Base-by-base conservation (phyloP, 2,888 invertebrate genomes). In the Rhodophaea formosa region DNA sequence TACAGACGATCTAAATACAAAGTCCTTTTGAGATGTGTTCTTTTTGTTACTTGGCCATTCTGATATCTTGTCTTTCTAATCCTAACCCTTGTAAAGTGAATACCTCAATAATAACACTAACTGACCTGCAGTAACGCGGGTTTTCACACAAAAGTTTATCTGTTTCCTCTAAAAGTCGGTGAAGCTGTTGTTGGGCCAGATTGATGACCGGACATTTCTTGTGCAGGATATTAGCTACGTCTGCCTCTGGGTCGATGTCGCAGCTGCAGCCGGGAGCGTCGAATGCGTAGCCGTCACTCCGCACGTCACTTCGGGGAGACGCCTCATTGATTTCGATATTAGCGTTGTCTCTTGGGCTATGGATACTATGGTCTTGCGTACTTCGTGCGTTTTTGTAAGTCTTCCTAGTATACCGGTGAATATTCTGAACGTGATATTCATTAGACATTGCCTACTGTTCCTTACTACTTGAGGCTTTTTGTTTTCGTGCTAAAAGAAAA, bases 201-300 rank as follows among this genome's bases (percentile, higher is more conserved):
- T 77, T 78, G 15, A 90, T 88, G 0, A 88, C 86, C 6, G 88
- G 85, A 56, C 86, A 87, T 70, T 91, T 91, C 62, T 84, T 88
- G 63, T 89, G 88, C 7, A 88, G 70, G 58, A 91, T 86, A 62
- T 77, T 80, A 1, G 85, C 80, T 45, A 88, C 74, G 59, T 88
- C 88, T 1, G 71, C 74, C 15, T 90, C 86, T 2, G 79, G 67
- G 42, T 86, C 85, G 45, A 77, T 47, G 12, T 81, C 81, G 57
- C 85, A 87, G 60, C 80, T 85, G 62, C 87, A 88, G 1, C 75
- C 73, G 29, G 74, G 63, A 0, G 62, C 53, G 3, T 62, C 67
- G 12, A 59, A 57, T 14, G 59, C 58, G 17, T 52, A 55, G 51
- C 57, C 68, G 14, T 72, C 68, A 44, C 67, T 68, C 59, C 67